Conservation (phyloP, 1,140 invertebrate species). For the Solenopsis invicta region DNA sequence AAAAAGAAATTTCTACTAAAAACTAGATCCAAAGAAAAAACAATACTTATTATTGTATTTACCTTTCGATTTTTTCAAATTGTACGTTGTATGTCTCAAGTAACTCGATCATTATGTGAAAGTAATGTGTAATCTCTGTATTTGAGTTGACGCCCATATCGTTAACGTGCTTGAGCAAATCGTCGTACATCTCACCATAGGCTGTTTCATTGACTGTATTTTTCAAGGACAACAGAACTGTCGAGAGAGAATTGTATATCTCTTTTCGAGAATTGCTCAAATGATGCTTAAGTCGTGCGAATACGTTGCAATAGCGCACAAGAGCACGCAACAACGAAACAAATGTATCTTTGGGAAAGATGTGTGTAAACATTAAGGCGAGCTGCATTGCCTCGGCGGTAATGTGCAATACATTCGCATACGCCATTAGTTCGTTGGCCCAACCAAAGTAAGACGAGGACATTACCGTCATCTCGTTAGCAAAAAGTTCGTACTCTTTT, state of each 20-base stretch:
- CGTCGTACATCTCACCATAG: not conserved
- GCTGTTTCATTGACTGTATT: not conserved
- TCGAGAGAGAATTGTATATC: constrained; percentile 28
- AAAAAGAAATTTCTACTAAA: not conserved
- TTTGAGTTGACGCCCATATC: not conserved
- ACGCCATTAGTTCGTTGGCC: constrained; percentile 64
- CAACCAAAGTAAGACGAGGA: constrained; percentile 71
- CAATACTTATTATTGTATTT: not conserved
- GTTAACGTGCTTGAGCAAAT: not conserved
- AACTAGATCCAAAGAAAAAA: constrained; percentile 27
- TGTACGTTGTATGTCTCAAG: not conserved
- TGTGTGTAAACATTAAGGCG: constrained; percentile 73
- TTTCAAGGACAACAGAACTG: not conserved
- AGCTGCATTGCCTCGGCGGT: constrained; percentile 78
- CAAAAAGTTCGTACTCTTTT: constrained; percentile 71
- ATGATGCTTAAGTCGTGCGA: constrained; percentile 31
- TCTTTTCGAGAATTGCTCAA: constrained; percentile 4
- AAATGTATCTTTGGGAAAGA: constrained; percentile 38
- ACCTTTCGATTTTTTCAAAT: constrained; percentile 15
- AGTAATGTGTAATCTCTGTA: not conserved
- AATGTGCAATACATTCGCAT: constrained; percentile 72
- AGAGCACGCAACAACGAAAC: constrained; percentile 67
- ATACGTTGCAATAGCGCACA: not conserved
- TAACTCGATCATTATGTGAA: not conserved
- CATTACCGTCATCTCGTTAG: constrained; percentile 44